These are phyloP conservation scores for Pheosia tremula DNA, from an alignment of 2,888 invertebrate species.

Conservation along the genomic window DNA sequence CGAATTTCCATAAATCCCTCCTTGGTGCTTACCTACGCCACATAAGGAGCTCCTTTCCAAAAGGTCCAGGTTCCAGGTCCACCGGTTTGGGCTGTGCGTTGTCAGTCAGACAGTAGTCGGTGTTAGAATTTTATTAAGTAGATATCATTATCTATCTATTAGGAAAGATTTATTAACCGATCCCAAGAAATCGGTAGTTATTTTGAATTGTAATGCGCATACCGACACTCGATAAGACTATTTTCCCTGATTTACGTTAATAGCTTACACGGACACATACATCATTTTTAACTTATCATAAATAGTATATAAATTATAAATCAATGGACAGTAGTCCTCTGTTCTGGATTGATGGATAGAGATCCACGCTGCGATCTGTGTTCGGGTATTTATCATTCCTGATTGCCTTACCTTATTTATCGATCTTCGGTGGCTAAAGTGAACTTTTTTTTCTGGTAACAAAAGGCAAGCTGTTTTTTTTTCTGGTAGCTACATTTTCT, in stretches of 20 bases:
- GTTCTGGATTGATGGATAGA: conserved; percentile 43
- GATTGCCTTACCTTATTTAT: conserved; percentile 15
- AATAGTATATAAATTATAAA: conserved; percentile 47
- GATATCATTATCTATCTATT: too few species aligned
- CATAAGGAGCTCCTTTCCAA: too few species aligned
- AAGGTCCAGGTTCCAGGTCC: too few species aligned
- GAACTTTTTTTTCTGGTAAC: too few species aligned
- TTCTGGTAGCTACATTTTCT: too few species aligned
- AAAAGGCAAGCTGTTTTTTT: too few species aligned
- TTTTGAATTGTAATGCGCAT: conserved; percentile 3
- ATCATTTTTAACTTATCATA: conserved; percentile 32
- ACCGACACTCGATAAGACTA: conserved; percentile 12
- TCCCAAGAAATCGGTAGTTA: neutral
- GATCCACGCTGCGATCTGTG: conserved; percentile 27
- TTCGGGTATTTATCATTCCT: conserved; percentile 29
- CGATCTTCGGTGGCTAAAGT: conserved; percentile 5
- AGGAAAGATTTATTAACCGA: neutral
- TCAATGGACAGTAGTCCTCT: conserved; percentile 29
- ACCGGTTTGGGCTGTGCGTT: too few species aligned
- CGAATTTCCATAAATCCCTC: too few species aligned
- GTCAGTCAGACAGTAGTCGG: too few species aligned
- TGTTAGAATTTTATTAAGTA: too few species aligned
- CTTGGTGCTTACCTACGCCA: too few species aligned
- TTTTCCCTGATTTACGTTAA: conserved; percentile 21
- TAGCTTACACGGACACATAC: conserved; percentile 16